These are phyloP conservation scores for Acipenser oxyrinchus DNA, from an alignment of 2,797 vertebrate genomes.

Conservation along the genomic window DNA sequence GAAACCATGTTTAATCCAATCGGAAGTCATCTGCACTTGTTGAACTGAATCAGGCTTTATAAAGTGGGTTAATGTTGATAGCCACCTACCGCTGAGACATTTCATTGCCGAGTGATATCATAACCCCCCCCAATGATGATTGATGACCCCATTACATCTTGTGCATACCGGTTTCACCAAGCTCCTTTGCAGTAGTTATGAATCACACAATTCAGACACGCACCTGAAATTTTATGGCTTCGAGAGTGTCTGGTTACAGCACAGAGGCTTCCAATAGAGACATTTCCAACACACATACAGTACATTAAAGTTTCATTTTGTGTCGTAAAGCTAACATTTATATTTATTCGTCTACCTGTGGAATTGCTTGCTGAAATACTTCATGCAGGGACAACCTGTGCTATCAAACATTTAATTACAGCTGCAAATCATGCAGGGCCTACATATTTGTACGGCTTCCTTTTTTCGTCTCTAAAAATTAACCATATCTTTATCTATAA, in stretches of 20 bases:
- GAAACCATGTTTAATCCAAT: too few relatives aligned
- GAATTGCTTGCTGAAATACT: not conserved
- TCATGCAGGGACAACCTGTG: not conserved
- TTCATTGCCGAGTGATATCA: too few relatives aligned
- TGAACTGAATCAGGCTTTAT: too few relatives aligned
- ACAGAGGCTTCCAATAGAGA: constrained; percentile 5
- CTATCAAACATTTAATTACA: not conserved
- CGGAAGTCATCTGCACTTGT: too few relatives aligned
- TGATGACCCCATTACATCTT: too few relatives aligned
- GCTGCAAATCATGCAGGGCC: not conserved
- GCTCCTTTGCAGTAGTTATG: constrained; percentile 12
- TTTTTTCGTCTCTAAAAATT: too few relatives aligned
- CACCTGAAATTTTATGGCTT: constrained; percentile 18
- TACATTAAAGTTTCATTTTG: constrained; percentile 11
- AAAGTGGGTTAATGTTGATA: too few relatives aligned
- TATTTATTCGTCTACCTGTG: constrained; percentile 6
- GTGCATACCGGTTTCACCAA: constrained; percentile 27
- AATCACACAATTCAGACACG: constrained; percentile 11
- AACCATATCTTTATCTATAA: too few relatives aligned
- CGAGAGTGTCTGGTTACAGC: constrained; percentile 21
- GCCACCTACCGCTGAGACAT: too few relatives aligned
- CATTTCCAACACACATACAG: constrained; percentile 4
- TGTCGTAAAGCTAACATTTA: constrained; percentile 8
- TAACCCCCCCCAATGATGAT: too few relatives aligned
- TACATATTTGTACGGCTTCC: too few relatives aligned